These are phyloP conservation scores for Crocodylus rhombifer DNA, from an alignment of 2,797 vertebrate species.

Conservation along the genomic window DNA sequence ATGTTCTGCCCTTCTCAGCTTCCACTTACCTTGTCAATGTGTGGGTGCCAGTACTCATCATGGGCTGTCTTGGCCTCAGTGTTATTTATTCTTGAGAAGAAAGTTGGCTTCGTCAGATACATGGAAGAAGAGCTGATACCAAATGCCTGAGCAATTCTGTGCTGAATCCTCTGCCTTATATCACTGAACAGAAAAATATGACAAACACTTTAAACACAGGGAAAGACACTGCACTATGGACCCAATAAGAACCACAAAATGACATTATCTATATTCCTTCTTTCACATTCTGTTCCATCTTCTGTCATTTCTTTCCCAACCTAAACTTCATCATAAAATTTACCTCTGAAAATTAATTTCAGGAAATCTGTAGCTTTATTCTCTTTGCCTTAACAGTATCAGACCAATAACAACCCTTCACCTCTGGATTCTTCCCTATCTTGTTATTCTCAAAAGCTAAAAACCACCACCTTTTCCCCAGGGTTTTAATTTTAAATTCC, in stretches of 20 bases:
- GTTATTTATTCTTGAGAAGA: constrained; percentile 98
- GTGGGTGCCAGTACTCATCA: constrained; percentile 97
- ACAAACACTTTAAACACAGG: fast-evolving
- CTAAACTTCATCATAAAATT: neutral
- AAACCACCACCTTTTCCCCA: neutral
- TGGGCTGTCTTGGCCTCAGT: constrained; percentile 90
- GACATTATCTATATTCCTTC: neutral
- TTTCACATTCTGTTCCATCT: neutral
- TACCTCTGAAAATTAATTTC: neutral
- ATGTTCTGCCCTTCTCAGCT: neutral
- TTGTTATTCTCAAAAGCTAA: neutral
- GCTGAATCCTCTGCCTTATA: constrained; percentile 89
- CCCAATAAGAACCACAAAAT: neutral
- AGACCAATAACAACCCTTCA: neutral
- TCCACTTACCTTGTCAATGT: constrained; percentile 92
- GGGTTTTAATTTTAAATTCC: neutral
- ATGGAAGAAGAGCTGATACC: constrained; percentile 84
- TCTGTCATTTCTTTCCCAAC: neutral
- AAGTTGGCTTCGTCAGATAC: constrained; percentile 96
- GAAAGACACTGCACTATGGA: neutral
- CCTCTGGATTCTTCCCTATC: neutral
- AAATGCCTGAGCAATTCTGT: constrained; percentile 88
- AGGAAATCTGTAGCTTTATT: fast-evolving
- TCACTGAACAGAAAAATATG: constrained; percentile 74
- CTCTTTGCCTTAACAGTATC: neutral